Percentiles rank a stretch among this genome's conserved stretches.
phyloP scores from a whole-genome alignment of 2,113 vertebrate species.

The Bubalus kerabau region DNA sequence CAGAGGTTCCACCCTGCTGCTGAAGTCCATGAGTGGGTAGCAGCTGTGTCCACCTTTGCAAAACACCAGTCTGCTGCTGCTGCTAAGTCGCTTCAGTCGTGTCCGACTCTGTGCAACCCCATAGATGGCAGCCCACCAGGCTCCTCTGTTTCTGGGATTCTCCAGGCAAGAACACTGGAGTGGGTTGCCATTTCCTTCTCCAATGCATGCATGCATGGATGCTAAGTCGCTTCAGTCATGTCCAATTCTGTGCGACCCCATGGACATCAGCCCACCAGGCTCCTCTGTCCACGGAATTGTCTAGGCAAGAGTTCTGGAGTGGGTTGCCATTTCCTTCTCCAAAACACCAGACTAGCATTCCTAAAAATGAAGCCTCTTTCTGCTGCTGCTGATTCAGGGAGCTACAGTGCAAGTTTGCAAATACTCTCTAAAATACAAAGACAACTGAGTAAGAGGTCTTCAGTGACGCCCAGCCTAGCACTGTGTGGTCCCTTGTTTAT shows the following conservation, averaged over 20 bases:
- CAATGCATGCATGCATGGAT: too few relatives aligned
- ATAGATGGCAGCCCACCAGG: too few relatives aligned
- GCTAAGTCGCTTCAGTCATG: not conserved
- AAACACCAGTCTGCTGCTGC: not conserved
- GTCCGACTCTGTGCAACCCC: too few relatives aligned
- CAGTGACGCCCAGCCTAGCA: not conserved
- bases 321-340: not conserved
- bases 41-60: not conserved
- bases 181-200: too few relatives aligned
- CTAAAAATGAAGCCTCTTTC: not conserved
- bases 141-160: too few relatives aligned
- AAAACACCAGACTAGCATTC: not conserved
- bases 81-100: not conserved
- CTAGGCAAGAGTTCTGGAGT: not conserved
- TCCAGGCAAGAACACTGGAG: too few relatives aligned
- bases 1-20: not conserved
- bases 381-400: not conserved
- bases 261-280: not conserved
- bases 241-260: not conserved
- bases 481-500: not conserved
- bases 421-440: not conserved
- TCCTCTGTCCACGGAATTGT: not conserved
- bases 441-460: not conserved
- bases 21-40: not conserved
- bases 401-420: not conserved